Percentiles rank a stretch among this genome's conserved stretches.
Evolutionary conservation across 1,140 invertebrate species (phyloP).

Genomic region (Aphelinus atriplicis): DNA sequence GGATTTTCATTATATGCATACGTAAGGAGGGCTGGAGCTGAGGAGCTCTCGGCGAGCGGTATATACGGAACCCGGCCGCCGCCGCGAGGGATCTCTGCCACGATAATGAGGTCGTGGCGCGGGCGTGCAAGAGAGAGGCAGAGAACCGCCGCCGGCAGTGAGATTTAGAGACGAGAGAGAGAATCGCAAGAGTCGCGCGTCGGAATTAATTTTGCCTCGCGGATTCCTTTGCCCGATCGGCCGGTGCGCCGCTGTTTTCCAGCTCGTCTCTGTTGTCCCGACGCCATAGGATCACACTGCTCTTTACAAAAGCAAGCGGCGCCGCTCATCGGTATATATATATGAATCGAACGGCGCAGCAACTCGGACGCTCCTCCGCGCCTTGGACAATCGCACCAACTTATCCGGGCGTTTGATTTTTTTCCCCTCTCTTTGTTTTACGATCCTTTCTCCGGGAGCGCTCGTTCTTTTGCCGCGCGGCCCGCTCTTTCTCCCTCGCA

Average conservation of each 20-base stretch:
- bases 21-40: too few relatives aligned
- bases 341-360: too few relatives aligned
- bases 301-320: too few relatives aligned
- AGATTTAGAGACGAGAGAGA: neutral
- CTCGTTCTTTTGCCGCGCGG: neutral
- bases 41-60: too few relatives aligned
- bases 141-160: conserved; percentile 39
- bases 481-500: conserved; percentile 11
- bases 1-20: conserved; percentile 39
- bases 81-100: conserved; percentile 37
- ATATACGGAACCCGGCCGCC: too few relatives aligned
- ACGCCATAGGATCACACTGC: too few relatives aligned
- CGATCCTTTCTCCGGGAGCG: neutral
- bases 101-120: conserved; percentile 51
- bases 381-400: neutral
- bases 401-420: conserved; percentile 2
- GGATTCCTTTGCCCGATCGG: too few relatives aligned
- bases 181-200: conserved; percentile 18
- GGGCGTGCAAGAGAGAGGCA: conserved; percentile 39
- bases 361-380: neutral
- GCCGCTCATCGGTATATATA: too few relatives aligned
- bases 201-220: conserved; percentile 57
- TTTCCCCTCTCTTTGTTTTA: neutral
- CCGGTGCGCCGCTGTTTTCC: conserved; percentile 11
- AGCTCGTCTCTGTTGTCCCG: neutral